These are phyloP conservation scores for Protobothrops mucrosquamatus DNA, from an alignment of 2,113 vertebrate species.

Conservation along the genomic window DNA sequence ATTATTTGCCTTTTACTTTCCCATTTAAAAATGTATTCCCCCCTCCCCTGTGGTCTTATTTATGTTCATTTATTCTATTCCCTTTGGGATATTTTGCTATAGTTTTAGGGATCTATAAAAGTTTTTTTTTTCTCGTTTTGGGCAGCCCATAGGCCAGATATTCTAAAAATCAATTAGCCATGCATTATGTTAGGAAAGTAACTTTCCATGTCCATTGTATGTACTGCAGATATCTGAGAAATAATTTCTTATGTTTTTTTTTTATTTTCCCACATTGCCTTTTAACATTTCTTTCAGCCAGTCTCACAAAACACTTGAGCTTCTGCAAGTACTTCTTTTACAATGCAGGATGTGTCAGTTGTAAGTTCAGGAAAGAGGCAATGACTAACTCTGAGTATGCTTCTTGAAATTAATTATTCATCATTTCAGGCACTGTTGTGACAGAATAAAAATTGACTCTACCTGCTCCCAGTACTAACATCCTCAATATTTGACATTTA, in stretches of 20 bases:
- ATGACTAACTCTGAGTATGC: not conserved
- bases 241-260: not conserved
- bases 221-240: not conserved
- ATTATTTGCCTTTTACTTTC: too few species aligned
- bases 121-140: too few species aligned
- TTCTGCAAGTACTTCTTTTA: not conserved
- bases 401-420: not conserved
- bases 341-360: not conserved
- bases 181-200: not conserved
- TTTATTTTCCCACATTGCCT: not conserved
- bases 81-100: too few species aligned
- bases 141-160: not conserved
- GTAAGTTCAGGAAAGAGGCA: not conserved
- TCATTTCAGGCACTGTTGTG: not conserved
- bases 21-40: too few species aligned
- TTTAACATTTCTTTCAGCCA: not conserved
- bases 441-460: not conserved
- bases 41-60: too few species aligned
- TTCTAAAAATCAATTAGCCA: not conserved
- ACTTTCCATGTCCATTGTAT: not conserved
- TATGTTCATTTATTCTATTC: too few species aligned
- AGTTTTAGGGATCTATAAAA: too few species aligned
- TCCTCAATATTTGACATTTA: not conserved
- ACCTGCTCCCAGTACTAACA: not conserved
- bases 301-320: accelerated